These are phyloP conservation scores for Apis laboriosa DNA, from an alignment of 1,140 invertebrate species.

Conservation along the genomic window DNA sequence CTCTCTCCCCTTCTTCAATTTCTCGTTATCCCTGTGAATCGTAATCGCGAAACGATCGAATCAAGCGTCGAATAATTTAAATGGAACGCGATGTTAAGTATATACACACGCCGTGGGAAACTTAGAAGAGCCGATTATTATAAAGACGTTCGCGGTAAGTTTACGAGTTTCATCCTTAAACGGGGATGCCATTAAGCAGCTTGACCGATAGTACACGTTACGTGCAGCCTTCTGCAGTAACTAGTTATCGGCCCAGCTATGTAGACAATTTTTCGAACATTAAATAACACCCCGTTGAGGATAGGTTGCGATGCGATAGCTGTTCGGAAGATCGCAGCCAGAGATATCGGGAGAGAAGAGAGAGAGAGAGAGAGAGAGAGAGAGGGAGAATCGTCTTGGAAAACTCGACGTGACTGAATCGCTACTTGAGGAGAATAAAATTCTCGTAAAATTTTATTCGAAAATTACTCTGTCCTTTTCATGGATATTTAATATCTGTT, in stretches of 20 bases:
- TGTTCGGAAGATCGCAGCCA: background rate
- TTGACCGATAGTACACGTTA: conserved; percentile 40
- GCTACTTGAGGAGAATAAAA: background rate
- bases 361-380: background rate
- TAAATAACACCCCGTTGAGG: conserved; percentile 42
- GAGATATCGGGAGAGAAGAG: background rate
- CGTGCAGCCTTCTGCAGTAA: conserved; percentile 14
- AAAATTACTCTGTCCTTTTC: background rate
- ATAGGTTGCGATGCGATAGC: background rate
- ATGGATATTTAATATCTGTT: background rate
- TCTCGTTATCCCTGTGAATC: background rate
- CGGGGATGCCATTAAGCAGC: conserved; percentile 43
- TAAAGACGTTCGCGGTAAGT: conserved; percentile 61
- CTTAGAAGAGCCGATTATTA: conserved; percentile 54
- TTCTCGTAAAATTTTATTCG: conserved; percentile 3
- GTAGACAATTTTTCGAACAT: conserved; percentile 31
- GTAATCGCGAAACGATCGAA: conserved; percentile 41
- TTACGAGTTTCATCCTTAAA: conserved; percentile 55
- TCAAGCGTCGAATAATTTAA: conserved; percentile 50
- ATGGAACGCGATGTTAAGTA: conserved; percentile 5
- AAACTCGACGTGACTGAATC: conserved; percentile 12
- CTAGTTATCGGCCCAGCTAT: conserved; percentile 26
- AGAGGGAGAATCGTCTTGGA: background rate
- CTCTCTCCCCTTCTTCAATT: no score
- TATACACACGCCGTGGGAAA: background rate